phyloP scores from a whole-genome alignment of 2,113 vertebrate species.

The Zosterops lateralis region DNA sequence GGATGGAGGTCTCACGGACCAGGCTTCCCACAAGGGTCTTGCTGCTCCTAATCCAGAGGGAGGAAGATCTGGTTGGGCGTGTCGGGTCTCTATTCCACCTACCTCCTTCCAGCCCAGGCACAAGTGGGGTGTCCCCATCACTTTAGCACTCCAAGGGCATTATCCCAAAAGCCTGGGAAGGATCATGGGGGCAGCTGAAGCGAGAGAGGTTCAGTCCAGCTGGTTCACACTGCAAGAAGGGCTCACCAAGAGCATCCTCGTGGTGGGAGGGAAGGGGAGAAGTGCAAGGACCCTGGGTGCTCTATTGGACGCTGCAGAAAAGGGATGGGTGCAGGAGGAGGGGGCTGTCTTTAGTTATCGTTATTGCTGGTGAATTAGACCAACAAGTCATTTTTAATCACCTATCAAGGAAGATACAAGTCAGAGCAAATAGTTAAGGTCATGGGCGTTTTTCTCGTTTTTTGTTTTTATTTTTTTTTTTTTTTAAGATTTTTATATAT shows the following conservation, averaged over 20 bases:
- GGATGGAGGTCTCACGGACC: neutral
- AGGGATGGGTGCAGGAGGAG: neutral
- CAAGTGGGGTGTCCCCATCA: neutral
- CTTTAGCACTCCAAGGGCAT: rapidly evolving
- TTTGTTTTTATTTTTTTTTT: conserved; percentile 35
- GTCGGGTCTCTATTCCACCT: neutral
- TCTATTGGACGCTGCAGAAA: neutral
- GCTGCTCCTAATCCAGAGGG: neutral
- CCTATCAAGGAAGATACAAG: conserved; percentile 62
- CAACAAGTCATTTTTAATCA: conserved; percentile 45
- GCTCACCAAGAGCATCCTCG: neutral
- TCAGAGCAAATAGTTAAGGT: conserved; percentile 70
- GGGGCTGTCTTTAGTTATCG: neutral
- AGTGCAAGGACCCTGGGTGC: neutral
- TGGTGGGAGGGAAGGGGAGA: neutral
- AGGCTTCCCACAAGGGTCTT: neutral
- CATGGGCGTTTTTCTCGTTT: conserved; percentile 65
- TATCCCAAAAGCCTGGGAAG: neutral
- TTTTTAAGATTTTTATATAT: conserved; percentile 48
- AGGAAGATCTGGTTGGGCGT: rapidly evolving
- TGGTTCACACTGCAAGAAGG: neutral
- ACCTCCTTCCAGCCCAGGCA: neutral
- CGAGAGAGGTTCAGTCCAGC: neutral
- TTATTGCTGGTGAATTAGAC: conserved; percentile 67
- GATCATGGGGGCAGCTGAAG: neutral